phyloP scores from a whole-genome alignment of 2,888 invertebrate genomes.

The Sinhomidia bicolor region DNA sequence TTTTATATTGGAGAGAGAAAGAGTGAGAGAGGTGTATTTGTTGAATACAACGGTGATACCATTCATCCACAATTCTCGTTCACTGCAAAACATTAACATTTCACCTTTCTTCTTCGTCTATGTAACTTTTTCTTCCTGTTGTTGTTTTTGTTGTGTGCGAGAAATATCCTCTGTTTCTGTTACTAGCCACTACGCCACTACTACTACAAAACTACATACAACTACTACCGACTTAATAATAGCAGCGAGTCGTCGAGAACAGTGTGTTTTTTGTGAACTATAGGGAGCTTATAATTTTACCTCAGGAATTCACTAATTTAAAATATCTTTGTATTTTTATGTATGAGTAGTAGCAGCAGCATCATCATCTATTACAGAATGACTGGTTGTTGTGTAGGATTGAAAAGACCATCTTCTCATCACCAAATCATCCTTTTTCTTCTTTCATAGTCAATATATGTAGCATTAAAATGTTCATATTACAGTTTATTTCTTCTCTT shows the following conservation, averaged over 20 bases:
- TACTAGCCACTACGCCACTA: neutral
- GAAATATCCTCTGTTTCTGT: neutral
- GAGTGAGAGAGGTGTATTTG: slow-evolving; percentile 8
- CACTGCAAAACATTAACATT: slow-evolving; percentile 34
- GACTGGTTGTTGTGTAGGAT: neutral
- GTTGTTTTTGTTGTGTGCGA: neutral
- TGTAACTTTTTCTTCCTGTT: slow-evolving; percentile 45
- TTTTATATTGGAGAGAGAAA: too few species aligned
- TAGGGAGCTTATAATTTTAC: slow-evolving; percentile 24
- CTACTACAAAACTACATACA: neutral
- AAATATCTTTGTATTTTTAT: slow-evolving; percentile 39
- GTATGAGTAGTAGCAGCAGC: too few species aligned
- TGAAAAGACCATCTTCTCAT: neutral
- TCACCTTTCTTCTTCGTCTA: slow-evolving; percentile 40
- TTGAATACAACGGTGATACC: neutral
- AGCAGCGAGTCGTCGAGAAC: neutral
- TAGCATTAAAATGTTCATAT: slow-evolving; percentile 1
- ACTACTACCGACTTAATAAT: neutral
- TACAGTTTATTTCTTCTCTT: neutral
- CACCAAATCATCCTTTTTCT: neutral
- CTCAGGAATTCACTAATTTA: slow-evolving; percentile 70
- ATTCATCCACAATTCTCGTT: slow-evolving; percentile 51
- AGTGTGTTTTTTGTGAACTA: neutral
- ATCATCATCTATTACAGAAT: neutral
- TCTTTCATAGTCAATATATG: neutral